Conservation (phyloP, 1,140 invertebrate species). For the Radopholus similis region DNA sequence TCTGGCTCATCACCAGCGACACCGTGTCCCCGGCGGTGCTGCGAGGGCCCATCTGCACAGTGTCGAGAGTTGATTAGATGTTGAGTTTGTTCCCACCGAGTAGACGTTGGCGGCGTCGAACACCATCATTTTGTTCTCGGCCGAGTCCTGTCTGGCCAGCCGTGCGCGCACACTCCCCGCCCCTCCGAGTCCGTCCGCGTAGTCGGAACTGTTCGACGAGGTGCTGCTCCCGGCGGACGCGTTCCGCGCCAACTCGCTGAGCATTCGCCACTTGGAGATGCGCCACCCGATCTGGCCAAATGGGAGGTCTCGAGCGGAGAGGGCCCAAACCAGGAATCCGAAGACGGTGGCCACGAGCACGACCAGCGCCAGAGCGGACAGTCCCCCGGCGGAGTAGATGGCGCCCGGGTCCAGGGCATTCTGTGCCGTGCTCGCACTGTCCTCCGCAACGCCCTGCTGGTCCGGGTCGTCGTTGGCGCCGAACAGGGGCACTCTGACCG, state of each 20-base stretch:
- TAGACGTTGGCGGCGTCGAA: conserved; percentile 13
- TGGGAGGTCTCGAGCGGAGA: not conserved
- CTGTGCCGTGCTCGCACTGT: not conserved
- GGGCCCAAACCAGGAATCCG: conserved; percentile 41
- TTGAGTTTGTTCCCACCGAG: not conserved
- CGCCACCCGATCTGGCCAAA: conserved; percentile 52
- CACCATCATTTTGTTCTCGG: conserved; percentile 23
- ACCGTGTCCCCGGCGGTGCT: conserved; percentile 42
- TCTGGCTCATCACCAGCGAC: conserved; percentile 45
- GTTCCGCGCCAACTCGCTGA: conserved; percentile 25
- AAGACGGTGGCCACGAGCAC: conserved; percentile 34
- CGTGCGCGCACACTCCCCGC: conserved; percentile 40
- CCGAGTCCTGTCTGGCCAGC: conserved; percentile 54
- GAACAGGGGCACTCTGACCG: not conserved
- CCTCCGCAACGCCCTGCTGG: not conserved
- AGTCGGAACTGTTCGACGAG: conserved; percentile 54
- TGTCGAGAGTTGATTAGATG: not conserved
- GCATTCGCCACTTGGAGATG: conserved; percentile 44
- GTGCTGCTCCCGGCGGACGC: conserved; percentile 29
- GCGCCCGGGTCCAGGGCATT: not conserved
- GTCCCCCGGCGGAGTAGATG: conserved; percentile 26
- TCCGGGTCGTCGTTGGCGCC: not conserved
- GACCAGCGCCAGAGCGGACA: conserved; percentile 30
- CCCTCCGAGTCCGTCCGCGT: conserved; percentile 41
- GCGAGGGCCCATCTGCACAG: not conserved